Conservation (phyloP, 2,888 invertebrate species). For the Cosmia trapezina region DNA sequence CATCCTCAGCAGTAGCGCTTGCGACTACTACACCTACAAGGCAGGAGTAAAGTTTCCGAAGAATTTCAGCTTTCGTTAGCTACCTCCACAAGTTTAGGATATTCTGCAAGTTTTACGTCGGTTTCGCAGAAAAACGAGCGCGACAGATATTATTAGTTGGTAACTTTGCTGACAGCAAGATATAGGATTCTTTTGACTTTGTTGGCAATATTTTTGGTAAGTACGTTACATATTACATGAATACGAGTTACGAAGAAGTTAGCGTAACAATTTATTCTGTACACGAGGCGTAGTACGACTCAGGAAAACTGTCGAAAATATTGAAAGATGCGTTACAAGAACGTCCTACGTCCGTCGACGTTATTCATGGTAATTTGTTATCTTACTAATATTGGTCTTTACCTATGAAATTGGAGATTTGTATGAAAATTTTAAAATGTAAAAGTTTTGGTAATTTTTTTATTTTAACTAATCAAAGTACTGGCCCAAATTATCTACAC, state of each 20-base stretch:
- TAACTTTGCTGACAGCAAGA: constrained; percentile 49
- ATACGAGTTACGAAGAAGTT: constrained; percentile 37
- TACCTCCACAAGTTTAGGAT: constrained; percentile 34
- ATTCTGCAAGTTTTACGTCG: constrained; percentile 39
- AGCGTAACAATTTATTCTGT: constrained; percentile 28
- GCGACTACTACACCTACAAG: fast-evolving
- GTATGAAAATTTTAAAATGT: too few relatives aligned
- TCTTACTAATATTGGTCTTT: too few relatives aligned
- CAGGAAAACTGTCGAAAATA: not conserved
- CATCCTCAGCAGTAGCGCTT: not conserved
- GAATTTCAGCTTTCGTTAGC: constrained; percentile 47
- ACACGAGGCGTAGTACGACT: not conserved
- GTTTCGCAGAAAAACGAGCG: constrained; percentile 41
- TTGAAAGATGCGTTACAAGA: constrained; percentile 1
- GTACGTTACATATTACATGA: constrained; percentile 28
- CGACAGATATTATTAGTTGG: constrained; percentile 58
- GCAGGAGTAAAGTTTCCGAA: constrained; percentile 22
- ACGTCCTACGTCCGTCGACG: too few relatives aligned
- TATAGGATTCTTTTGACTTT: constrained; percentile 38
- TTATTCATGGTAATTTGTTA: too few relatives aligned
- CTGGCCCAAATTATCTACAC: too few relatives aligned
- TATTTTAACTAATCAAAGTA: too few relatives aligned
- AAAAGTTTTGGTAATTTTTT: too few relatives aligned
- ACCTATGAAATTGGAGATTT: too few relatives aligned
- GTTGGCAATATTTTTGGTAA: constrained; percentile 29